phyloP scores from a whole-genome alignment of 2,797 vertebrate genomes.

The Lophius americanus region DNA sequence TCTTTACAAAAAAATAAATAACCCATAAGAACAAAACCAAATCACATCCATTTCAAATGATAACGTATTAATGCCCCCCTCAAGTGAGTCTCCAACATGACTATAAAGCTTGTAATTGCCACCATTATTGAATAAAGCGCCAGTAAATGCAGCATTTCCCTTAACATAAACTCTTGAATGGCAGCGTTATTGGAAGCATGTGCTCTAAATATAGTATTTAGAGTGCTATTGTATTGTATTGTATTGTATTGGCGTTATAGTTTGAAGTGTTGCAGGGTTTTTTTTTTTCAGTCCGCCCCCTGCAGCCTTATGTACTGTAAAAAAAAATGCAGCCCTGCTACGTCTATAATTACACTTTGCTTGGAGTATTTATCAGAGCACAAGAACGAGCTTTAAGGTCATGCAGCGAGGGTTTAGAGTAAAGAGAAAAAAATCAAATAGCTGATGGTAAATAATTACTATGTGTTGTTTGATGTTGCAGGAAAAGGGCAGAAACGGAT shows the following conservation, averaged over 20 bases:
- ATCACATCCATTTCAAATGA: conserved; percentile 1
- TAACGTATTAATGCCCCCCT: conserved; percentile 1
- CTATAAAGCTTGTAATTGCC: conserved; percentile 4
- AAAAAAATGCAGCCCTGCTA: conserved; percentile 26
- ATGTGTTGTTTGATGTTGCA: conserved; percentile 63
- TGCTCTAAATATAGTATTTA: conserved; percentile 43
- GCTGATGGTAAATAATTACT: neutral
- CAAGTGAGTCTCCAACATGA: conserved; percentile 15
- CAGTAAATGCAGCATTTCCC: neutral
- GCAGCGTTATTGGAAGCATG: conserved; percentile 22
- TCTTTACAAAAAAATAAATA: neutral
- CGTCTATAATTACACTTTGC: conserved; percentile 48
- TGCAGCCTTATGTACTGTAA: conserved; percentile 22
- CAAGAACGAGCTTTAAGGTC: conserved; percentile 24
- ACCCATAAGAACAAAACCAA: neutral
- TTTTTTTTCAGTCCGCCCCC: conserved; percentile 40
- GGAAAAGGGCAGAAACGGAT: conserved; percentile 96
- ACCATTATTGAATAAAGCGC: no score
- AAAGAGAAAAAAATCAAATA: neutral
- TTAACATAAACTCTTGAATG: neutral
- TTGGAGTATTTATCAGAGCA: conserved; percentile 34
- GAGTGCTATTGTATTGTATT: conserved; percentile 36
- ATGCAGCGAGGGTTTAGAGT: conserved; percentile 2
- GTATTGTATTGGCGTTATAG: conserved; percentile 42
- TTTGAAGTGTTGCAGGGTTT: conserved; percentile 14